A percentile compares a stretch with the other conserved stretches of the same genome.
These are phyloP conservation scores for Catocala sponsa DNA, from an alignment of 2,888 invertebrate genomes.

Conservation along the genomic window DNA sequence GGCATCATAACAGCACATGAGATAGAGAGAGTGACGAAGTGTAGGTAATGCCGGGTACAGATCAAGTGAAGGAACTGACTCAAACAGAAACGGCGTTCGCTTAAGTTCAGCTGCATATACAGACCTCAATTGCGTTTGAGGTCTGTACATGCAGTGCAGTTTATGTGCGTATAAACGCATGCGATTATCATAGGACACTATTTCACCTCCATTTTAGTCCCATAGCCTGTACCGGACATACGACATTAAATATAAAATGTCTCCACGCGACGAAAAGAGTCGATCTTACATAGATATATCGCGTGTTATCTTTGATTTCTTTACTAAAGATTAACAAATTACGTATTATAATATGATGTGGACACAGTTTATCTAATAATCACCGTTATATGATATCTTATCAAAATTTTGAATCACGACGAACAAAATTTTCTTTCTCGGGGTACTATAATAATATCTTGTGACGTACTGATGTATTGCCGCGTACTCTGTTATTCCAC, in stretches of 20 bases:
- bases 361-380: slow-evolving; percentile 16
- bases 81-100: too few relatives aligned
- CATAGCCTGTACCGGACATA: background rate
- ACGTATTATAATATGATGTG: slow-evolving; percentile 12
- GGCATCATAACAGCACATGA: background rate
- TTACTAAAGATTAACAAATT: slow-evolving; percentile 3
- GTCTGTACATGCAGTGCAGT: too few relatives aligned
- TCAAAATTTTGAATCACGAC: slow-evolving; percentile 14
- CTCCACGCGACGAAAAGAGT: background rate
- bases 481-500: too few relatives aligned
- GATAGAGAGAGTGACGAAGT: background rate
- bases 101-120: too few relatives aligned
- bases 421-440: background rate
- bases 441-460: background rate
- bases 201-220: too few relatives aligned
- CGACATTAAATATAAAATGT: slow-evolving; percentile 3
- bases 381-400: slow-evolving; percentile 34
- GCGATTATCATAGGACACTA: too few relatives aligned
- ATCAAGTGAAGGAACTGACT: too few relatives aligned
- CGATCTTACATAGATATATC: background rate
- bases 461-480: too few relatives aligned
- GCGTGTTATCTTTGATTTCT: slow-evolving; percentile 5
- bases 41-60: background rate
- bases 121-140: too few relatives aligned
- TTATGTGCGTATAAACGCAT: too few relatives aligned